phyloP scores from a whole-genome alignment of 2,797 vertebrate species.

The Orestias chungarensis region DNA sequence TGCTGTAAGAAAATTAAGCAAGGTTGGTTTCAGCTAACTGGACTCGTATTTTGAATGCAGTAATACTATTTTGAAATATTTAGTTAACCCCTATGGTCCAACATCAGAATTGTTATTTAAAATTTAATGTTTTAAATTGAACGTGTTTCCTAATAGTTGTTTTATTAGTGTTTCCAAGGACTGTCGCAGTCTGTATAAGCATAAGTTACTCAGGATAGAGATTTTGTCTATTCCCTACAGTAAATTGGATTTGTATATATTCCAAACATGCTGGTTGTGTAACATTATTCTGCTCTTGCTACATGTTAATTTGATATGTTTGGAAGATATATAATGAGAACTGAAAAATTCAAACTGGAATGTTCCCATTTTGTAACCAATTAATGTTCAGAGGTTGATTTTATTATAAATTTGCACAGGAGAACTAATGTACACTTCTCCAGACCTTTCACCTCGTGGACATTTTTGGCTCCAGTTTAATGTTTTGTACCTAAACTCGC shows the following conservation, averaged over 20 bases:
- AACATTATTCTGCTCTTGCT: not conserved
- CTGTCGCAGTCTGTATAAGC: not conserved
- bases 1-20: constrained; percentile 19
- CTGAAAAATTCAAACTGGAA: not conserved
- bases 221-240: not conserved
- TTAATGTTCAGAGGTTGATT: not conserved
- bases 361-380: not conserved
- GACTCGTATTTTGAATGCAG: not conserved
- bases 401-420: not conserved
- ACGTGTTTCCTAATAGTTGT: not conserved
- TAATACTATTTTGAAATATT: not conserved
- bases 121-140: not conserved
- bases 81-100: not conserved
- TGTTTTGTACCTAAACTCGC: constrained; percentile 22
- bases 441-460: not conserved
- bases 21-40: constrained; percentile 10
- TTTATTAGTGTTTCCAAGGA: not conserved
- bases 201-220: not conserved
- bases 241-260: not conserved
- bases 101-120: not conserved
- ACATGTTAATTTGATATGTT: not conserved
- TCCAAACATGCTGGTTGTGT: not conserved
- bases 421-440: not conserved
- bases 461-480: not conserved
- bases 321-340: not conserved